A percentile compares a stretch with the other conserved stretches of the same genome.
Evolutionary conservation across 2,113 vertebrate species (phyloP).

Genomic region (Antigone vipio): DNA sequence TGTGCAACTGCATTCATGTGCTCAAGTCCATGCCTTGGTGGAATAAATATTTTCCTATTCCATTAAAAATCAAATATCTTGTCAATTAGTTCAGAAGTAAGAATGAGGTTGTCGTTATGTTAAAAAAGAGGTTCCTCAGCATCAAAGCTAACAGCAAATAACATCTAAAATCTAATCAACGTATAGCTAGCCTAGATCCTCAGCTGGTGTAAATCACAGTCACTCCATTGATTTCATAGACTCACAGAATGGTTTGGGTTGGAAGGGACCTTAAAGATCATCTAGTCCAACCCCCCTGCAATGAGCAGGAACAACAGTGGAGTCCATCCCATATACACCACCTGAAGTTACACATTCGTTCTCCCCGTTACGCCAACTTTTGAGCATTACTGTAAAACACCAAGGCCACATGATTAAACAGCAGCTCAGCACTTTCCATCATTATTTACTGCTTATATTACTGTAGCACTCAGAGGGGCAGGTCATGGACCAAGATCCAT

Average conservation of each 20-base stretch:
- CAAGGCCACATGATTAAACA: not conserved
- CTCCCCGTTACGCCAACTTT: not conserved
- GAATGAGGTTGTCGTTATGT: not conserved
- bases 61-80: constrained; percentile 53
- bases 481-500: not conserved
- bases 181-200: not conserved
- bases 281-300: not conserved
- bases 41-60: constrained; percentile 58
- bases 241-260: not conserved
- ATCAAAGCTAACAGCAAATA: constrained; percentile 28
- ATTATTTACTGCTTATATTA: not conserved
- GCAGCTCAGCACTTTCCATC: not conserved
- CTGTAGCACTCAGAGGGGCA: not conserved
- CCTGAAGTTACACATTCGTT: not conserved
- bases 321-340: not conserved
- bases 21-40: constrained; percentile 51
- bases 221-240: not conserved
- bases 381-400: not conserved
- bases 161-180: not conserved
- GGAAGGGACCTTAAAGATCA: not conserved
- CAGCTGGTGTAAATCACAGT: not conserved
- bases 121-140: not conserved
- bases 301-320: not conserved
- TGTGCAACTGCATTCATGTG: constrained; percentile 64
- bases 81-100: constrained; percentile 49